Percentiles rank a stretch among this genome's conserved stretches.
phyloP scores from a whole-genome alignment of 2,888 invertebrate genomes.

The Plutella xylostella region DNA sequence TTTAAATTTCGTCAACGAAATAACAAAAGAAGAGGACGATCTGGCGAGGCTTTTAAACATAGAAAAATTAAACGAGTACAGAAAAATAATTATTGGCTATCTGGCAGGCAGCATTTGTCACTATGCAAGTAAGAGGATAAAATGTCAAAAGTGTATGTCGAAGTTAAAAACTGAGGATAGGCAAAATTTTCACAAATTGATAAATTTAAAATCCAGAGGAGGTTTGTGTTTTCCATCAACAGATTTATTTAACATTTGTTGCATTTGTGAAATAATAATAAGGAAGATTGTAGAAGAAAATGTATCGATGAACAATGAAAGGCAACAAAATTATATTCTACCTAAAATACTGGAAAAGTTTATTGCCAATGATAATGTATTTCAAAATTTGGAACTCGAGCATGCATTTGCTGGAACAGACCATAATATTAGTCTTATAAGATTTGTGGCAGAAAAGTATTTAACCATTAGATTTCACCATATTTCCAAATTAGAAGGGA shows the following conservation, averaged over 20 bases:
- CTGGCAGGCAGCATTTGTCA: constrained; percentile 4
- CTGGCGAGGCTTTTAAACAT: too few species aligned
- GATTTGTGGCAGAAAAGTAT: constrained; percentile 6
- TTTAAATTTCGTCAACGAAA: constrained; percentile 1
- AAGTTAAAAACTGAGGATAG: not conserved
- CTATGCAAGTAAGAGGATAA: constrained; percentile 3
- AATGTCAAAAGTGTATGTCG: constrained; percentile 1
- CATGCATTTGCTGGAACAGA: not conserved
- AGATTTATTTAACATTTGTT: constrained; percentile 5
- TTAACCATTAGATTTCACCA: constrained; percentile 8
- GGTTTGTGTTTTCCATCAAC: constrained; percentile 6
- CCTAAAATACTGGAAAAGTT: not conserved
- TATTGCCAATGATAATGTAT: not conserved
- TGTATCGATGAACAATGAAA: not conserved
- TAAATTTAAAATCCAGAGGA: constrained; percentile 6
- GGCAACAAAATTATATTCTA: not conserved
- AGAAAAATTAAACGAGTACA: not conserved
- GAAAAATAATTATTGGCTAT: constrained; percentile 1
- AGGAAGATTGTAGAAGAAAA: constrained; percentile 8
- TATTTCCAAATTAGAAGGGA: not conserved
- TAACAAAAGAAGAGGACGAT: too few species aligned
- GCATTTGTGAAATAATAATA: constrained; percentile 6
- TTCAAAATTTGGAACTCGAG: not conserved
- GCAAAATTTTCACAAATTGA: constrained; percentile 3
- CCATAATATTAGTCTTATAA: constrained; percentile 6